These are phyloP conservation scores for Andrena cerasifolii DNA, from an alignment of 1,140 invertebrate species.

Conservation along the genomic window DNA sequence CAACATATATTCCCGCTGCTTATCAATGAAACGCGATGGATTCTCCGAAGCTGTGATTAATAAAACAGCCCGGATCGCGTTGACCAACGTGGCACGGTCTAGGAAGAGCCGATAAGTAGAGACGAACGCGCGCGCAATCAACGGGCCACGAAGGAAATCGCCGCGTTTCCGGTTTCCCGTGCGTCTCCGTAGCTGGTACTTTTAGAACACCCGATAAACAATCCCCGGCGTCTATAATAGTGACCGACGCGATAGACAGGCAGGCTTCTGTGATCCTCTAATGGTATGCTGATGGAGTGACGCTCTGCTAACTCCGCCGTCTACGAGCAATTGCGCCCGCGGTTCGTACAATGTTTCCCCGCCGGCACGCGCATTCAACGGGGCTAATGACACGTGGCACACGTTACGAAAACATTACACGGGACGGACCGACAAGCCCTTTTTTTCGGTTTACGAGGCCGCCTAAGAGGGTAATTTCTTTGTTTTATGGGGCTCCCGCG, in stretches of 20 bases:
- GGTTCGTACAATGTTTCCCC: constrained; percentile 46
- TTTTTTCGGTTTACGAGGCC: neutral
- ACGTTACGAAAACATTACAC: neutral
- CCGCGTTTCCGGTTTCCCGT: constrained; percentile 43
- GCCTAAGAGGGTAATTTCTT: neutral
- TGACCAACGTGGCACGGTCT: too few species aligned
- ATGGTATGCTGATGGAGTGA: constrained; percentile 72
- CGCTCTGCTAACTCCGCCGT: constrained; percentile 69
- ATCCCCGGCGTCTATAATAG: constrained; percentile 51
- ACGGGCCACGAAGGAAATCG: constrained; percentile 22
- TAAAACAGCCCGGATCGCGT: neutral
- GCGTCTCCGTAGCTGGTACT: constrained; percentile 44
- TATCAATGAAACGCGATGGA: neutral
- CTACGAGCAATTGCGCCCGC: constrained; percentile 49
- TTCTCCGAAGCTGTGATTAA: neutral
- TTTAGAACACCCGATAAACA: constrained; percentile 65
- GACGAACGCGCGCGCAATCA: constrained; percentile 11
- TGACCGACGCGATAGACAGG: constrained; percentile 43
- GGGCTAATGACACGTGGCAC: constrained; percentile 55
- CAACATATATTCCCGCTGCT: neutral
- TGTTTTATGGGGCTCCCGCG: neutral
- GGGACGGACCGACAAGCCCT: neutral
- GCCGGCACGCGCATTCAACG: constrained; percentile 23
- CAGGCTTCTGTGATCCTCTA: constrained; percentile 65
- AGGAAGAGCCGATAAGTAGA: constrained; percentile 42